Percentiles rank a stretch among this genome's conserved stretches.
phyloP scores from a whole-genome alignment of 2,888 invertebrate genomes.

The Litoditis marina region DNA sequence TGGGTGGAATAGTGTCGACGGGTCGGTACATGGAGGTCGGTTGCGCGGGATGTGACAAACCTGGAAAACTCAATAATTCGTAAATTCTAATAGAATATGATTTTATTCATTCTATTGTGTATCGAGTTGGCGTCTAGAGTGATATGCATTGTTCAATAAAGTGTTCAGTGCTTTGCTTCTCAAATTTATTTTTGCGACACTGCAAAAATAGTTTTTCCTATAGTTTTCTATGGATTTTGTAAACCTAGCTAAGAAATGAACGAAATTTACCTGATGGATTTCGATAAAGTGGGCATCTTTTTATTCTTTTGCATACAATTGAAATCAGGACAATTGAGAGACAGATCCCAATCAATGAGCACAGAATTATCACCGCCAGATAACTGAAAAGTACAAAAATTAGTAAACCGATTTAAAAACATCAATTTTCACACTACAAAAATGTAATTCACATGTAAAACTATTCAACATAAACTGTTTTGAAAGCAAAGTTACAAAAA shows the following conservation, averaged over 20 bases:
- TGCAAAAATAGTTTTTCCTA: not conserved
- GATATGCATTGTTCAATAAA: no score
- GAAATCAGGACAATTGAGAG: constrained; percentile 24
- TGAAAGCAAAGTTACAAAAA: no score
- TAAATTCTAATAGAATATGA: not conserved
- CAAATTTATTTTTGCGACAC: no score
- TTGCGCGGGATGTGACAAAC: not conserved
- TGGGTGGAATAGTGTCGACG: constrained; percentile 42
- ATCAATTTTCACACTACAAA: no score
- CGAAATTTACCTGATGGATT: constrained; percentile 20
- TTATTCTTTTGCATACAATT: constrained; percentile 34
- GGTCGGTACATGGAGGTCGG: constrained; percentile 34
- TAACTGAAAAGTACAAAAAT: constrained; percentile 45
- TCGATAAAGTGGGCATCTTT: constrained; percentile 36
- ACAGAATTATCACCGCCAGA: constrained; percentile 34
- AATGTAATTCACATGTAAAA: no score
- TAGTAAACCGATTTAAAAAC: no score
- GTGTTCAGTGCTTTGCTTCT: no score
- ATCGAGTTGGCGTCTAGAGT: no score
- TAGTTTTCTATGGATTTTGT: not conserved
- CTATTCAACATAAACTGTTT: no score
- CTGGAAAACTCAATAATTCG: not conserved
- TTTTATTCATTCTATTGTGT: not conserved
- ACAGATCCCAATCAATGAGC: constrained; percentile 22
- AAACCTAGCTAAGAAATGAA: not conserved